A percentile compares a stretch with the other conserved stretches of the same genome.
Conservation (phyloP, 2,888 invertebrate genomes). For the Asteroscopus sphinx region DNA sequence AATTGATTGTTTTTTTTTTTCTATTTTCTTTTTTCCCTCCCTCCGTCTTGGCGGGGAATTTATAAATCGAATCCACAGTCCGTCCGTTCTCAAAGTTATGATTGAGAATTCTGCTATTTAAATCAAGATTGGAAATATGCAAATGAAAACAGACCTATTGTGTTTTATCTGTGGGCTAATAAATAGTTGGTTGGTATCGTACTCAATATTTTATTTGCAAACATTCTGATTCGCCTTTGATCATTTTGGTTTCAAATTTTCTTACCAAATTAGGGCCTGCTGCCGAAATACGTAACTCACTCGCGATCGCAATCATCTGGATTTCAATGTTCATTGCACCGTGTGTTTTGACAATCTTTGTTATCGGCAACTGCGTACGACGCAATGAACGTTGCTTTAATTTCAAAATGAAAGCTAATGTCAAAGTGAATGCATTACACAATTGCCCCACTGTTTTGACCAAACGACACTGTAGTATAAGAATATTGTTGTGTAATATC, state of each 20-base stretch:
- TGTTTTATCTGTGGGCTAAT: slow-evolving; percentile 31
- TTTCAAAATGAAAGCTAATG: too few species aligned
- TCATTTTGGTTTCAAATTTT: not conserved
- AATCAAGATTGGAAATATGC: slow-evolving; percentile 72
- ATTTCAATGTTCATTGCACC: too few species aligned
- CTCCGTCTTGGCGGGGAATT: slow-evolving; percentile 68
- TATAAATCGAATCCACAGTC: slow-evolving; percentile 66
- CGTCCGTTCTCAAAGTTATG: slow-evolving; percentile 69
- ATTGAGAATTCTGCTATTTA: slow-evolving; percentile 77
- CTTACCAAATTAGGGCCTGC: too few species aligned
- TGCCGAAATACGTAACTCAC: too few species aligned
- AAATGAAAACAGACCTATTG: slow-evolving; percentile 60
- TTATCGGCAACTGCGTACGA: too few species aligned
- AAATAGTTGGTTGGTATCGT: slow-evolving; percentile 48
- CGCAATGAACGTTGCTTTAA: too few species aligned
- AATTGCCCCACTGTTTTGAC: too few species aligned
- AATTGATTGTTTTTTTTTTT: slow-evolving; percentile 85
- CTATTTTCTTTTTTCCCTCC: slow-evolving; percentile 53
- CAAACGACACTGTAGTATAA: too few species aligned
- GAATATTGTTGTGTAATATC: too few species aligned
- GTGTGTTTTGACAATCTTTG: too few species aligned
- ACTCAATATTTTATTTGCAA: slow-evolving; percentile 11
- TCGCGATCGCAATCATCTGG: too few species aligned
- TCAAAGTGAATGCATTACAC: too few species aligned
- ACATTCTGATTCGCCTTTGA: not conserved